Percentiles rank a stretch among this genome's conserved stretches.
Evolutionary conservation across 2,113 vertebrate species (phyloP).

Genomic region (Pachyramphus minor): DNA sequence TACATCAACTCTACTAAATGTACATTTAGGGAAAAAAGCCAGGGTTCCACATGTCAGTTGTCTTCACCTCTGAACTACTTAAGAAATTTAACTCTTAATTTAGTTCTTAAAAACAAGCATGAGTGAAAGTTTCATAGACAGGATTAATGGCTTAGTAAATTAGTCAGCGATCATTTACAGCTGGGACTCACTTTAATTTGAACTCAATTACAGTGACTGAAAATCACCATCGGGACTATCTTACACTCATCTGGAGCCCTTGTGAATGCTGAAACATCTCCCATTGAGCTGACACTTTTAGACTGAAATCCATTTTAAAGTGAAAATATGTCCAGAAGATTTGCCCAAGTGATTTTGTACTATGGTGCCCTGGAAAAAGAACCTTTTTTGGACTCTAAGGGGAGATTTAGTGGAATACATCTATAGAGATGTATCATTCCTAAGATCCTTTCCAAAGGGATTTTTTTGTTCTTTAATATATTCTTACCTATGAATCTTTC

Average conservation of each 20-base stretch:
- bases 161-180: constrained; percentile 8
- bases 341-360: not conserved
- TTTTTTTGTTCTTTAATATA: not conserved
- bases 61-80: constrained; percentile 18
- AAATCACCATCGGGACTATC: not conserved
- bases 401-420: not conserved
- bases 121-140: constrained; percentile 30
- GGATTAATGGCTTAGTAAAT: constrained; percentile 52
- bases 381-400: not conserved
- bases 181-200: not conserved
- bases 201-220: not conserved
- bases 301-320: not conserved
- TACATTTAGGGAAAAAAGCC: not conserved
- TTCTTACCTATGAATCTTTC: not conserved
- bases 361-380: not conserved
- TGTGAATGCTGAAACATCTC: not conserved
- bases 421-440: not conserved
- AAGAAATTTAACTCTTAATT: constrained; percentile 35
- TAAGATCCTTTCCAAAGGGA: not conserved
- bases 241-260: not conserved
- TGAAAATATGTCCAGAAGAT: not conserved
- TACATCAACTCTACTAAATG: not conserved
- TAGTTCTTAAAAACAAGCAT: constrained; percentile 24
- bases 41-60: not conserved
- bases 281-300: not conserved